Evolutionary conservation across 2,113 vertebrate species (phyloP), one percentile per base, ranked within the genome.

Genomic region (Catharus fuscescens): DNA sequence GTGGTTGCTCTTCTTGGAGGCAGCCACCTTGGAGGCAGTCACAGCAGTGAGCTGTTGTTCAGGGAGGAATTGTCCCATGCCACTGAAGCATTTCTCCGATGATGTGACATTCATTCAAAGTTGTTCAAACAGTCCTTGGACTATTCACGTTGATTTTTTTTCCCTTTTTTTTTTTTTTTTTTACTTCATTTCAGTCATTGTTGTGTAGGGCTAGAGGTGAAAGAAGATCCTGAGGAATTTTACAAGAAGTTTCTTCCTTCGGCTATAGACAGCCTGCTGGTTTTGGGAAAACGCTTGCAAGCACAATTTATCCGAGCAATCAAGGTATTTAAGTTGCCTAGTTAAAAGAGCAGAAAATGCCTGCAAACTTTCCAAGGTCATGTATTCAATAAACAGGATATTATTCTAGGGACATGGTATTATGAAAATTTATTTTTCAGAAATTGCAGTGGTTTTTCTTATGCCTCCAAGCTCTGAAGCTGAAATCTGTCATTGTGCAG

Each of bases 181-280:
- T 13, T 2, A 1, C 28, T 56, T 61, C 62, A 15, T 94, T 94
- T 94, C 81, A 99, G 98, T 96, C 96, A 97, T 45, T 98, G 98
- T 95, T 99, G 98, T 97, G 98, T 99, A 59, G 98, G 97, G 52
- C 96, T 98, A 74, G 98, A 98, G 57, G 97, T 98, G 88, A 97
- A 98, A 96, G 98, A 97, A 93, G 97, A 98, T 90, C 91, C 92
- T 77, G 98, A 98, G 40, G 98, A 97, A 69, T 99, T 99, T 97
- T 96, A 97, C 95, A 96, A 87, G 48, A 97, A 98, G 65, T 97
- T 98, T 65, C 98, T 99, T 96, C 98, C 98, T 81, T 97, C 97
- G 32, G 98, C 97, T 69, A 16, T 95, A 69, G 97, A 98, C 83
- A 98, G 91, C 94, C 95, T 99, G 90, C 96, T 99, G 64, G 10